Percentiles rank a stretch among this genome's conserved stretches.
Evolutionary conservation across 2,888 invertebrate species (phyloP).

Genomic region (Morinoia aosen): DNA sequence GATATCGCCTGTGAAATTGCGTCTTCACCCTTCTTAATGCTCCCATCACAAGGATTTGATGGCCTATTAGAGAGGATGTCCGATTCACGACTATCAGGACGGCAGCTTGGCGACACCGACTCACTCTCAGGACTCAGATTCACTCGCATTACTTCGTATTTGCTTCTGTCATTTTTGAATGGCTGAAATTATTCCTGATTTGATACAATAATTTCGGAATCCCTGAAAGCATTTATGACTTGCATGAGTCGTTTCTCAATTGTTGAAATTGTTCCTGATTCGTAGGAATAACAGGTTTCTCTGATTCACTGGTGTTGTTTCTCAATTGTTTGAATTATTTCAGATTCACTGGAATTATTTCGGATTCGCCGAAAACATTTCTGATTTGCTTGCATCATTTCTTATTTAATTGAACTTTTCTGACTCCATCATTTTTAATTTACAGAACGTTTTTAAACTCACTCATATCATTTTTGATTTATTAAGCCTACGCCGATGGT

Average conservation of each 20-base stretch:
- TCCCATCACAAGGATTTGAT: constrained; percentile 46
- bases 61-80: constrained; percentile 43
- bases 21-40: constrained; percentile 22
- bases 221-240: not conserved
- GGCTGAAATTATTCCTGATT: not conserved
- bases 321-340: too few species aligned
- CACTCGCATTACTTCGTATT: not conserved
- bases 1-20: constrained; percentile 33
- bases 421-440: not conserved
- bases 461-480: too few species aligned
- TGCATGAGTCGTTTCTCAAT: not conserved
- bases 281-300: not conserved
- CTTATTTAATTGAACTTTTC: not conserved
- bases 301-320: too few species aligned
- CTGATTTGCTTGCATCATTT: too few species aligned
- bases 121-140: not conserved
- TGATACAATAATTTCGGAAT: too few species aligned
- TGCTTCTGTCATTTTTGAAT: not conserved
- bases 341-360: not conserved
- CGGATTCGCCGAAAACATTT: not conserved
- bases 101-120: not conserved
- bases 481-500: too few species aligned
- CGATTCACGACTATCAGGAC: constrained; percentile 46
- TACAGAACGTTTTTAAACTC: too few species aligned
- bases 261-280: not conserved